Base-by-base conservation (phyloP, 2,113 vertebrate genomes). In the Laticauda colubrina region DNA sequence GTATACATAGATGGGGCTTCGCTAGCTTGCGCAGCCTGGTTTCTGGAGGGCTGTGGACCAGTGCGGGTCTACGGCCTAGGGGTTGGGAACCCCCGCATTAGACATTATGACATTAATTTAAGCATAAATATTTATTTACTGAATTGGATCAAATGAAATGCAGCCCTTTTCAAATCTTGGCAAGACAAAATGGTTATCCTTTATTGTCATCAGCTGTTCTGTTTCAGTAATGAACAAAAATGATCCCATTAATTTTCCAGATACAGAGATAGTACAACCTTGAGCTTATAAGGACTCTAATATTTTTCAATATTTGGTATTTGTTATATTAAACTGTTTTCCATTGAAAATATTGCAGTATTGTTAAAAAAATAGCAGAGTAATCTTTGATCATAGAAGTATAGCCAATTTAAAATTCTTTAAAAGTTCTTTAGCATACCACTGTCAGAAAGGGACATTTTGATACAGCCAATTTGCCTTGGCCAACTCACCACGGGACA, bases 391-490 rank as follows among this genome's bases (percentile, higher is more conserved):
- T 69, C 81, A 55, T n/a, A 24, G 43, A 87, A 69, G 34, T 23
- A 61, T 90, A 14, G 18, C 48, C 26, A 39, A 18, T 9, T 87
- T 10, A 12, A 18, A 53, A 45, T 55, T 54, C 34, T 87, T 29
- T 12, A 87, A 90, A 69, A 34, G 9, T 89, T 89, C 23, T 54
- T 90, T 14, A 61, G 14, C 11, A 15, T 15, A 12, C 69, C 4
- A 4, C 2, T 81, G 34, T 54, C 1, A 0, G 29, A 69, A 69
- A 14, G 12, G 61, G 61, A 14, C 29, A 69, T 15, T 5, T 64
- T 1, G 0, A 4, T 4, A 12, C 61, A 12, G 61, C 61, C 11
- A n/a, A 5, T n/a, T 14, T n/a, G 29, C 11, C 3, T 0, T 64
- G 26, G 29, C 61, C 26, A 64, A n/a, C 11, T n/a, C 11, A 64